phyloP scores from a whole-genome alignment of 1,140 invertebrate genomes.

The Heliconius himera region DNA sequence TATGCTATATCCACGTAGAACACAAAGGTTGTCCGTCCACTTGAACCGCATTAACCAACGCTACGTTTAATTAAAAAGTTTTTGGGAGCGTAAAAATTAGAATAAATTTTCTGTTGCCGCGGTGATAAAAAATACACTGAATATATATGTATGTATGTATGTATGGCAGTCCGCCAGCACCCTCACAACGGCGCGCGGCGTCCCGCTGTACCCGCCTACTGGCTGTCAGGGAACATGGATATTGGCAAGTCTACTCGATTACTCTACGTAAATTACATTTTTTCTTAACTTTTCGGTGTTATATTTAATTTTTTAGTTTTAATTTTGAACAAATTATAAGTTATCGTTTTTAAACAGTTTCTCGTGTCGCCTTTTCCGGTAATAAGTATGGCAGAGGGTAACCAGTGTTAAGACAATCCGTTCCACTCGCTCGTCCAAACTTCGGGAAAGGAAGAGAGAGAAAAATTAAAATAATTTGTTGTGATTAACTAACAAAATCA shows the following conservation, averaged over 20 bases:
- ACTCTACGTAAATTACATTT: slow-evolving; percentile 4
- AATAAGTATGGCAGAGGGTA: too few relatives aligned
- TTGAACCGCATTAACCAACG: slow-evolving; percentile 8
- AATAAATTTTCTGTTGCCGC: slow-evolving; percentile 1
- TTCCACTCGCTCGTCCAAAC: too few relatives aligned
- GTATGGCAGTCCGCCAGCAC: neutral
- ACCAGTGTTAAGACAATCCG: too few relatives aligned
- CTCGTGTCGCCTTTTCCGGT: too few relatives aligned
- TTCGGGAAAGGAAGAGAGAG: too few relatives aligned
- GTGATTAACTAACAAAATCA: too few relatives aligned
- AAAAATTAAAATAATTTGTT: too few relatives aligned
- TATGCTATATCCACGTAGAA: neutral
- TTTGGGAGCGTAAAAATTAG: slow-evolving; percentile 10
- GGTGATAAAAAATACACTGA: neutral
- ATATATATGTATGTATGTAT: neutral
- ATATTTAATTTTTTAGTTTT: neutral
- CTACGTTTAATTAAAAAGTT: slow-evolving; percentile 16
- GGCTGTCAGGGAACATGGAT: neutral
- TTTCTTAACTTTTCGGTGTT: neutral
- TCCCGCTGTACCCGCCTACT: neutral
- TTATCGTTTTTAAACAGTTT: too few relatives aligned
- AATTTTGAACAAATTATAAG: too few relatives aligned
- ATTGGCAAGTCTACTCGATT: neutral
- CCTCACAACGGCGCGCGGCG: neutral
- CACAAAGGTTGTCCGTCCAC: slow-evolving; percentile 6